Evolutionary conservation across 2,113 vertebrate species (phyloP).

Genomic region (Mirounga angustirostris): DNA sequence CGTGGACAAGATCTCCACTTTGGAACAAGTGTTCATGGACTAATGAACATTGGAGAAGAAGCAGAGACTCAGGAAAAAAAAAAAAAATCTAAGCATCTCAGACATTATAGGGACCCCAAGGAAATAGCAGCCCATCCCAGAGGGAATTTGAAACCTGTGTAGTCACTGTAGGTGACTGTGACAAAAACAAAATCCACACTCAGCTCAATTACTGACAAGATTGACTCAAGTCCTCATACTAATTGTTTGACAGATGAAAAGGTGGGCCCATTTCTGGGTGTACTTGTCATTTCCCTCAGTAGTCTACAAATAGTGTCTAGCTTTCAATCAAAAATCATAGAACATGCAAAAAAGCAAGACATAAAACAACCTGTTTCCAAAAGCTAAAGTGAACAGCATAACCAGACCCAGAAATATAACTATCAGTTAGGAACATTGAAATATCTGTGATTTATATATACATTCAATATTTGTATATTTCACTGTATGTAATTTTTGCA

Average conservation of each 20-base stretch:
- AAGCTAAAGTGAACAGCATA: not conserved
- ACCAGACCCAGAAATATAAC: not conserved
- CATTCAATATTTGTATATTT: not conserved
- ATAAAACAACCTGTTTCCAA: not conserved
- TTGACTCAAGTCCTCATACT: not conserved
- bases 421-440: not conserved
- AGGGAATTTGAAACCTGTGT: too few species aligned
- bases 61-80: not conserved
- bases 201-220: not conserved
- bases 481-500: not conserved
- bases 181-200: not conserved
- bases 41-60: not conserved
- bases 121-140: not conserved
- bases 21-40: not conserved
- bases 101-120: not conserved
- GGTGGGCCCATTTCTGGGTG: not conserved
- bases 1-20: not conserved
- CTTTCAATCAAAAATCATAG: not conserved
- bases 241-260: not conserved
- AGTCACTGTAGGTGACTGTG: not conserved
- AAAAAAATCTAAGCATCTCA: not conserved
- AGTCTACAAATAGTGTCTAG: not conserved
- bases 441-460: not conserved
- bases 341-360: not conserved
- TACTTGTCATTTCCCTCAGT: not conserved